phyloP scores from a whole-genome alignment of 2,113 vertebrate species.

The Eira barbara region DNA sequence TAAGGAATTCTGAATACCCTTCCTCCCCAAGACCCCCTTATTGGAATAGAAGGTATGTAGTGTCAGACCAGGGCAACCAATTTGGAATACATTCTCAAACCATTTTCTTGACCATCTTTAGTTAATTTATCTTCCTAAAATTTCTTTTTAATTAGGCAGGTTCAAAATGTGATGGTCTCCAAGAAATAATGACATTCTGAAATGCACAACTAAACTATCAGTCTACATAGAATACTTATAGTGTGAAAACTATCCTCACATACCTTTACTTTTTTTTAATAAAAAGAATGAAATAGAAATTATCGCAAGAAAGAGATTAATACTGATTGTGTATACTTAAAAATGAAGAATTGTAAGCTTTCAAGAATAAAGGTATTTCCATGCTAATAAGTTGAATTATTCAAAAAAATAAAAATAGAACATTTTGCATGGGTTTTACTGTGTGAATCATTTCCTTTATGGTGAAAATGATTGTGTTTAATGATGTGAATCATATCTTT shows the following conservation, averaged over 20 bases:
- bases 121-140: background rate
- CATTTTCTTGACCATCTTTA: background rate
- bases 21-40: background rate
- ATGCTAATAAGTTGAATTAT: constrained; percentile 52
- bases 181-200: constrained; percentile 48
- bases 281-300: constrained; percentile 62
- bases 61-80: background rate
- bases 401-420: constrained; percentile 52
- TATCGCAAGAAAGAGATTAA: constrained; percentile 38
- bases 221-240: background rate
- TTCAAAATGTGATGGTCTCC: background rate
- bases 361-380: constrained; percentile 60
- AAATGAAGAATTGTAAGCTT: constrained; percentile 61
- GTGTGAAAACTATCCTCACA: background rate
- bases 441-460: constrained; percentile 71
- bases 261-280: background rate
- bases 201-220: constrained; percentile 6
- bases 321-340: constrained; percentile 42
- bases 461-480: constrained; percentile 80
- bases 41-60: background rate
- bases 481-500: constrained; percentile 81
- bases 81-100: background rate
- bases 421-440: constrained; percentile 67
- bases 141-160: background rate
- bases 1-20: background rate